These are phyloP conservation scores for Drosophila melanogaster DNA, from an alignment of 1,140 invertebrate species.

Conservation along the genomic window DNA sequence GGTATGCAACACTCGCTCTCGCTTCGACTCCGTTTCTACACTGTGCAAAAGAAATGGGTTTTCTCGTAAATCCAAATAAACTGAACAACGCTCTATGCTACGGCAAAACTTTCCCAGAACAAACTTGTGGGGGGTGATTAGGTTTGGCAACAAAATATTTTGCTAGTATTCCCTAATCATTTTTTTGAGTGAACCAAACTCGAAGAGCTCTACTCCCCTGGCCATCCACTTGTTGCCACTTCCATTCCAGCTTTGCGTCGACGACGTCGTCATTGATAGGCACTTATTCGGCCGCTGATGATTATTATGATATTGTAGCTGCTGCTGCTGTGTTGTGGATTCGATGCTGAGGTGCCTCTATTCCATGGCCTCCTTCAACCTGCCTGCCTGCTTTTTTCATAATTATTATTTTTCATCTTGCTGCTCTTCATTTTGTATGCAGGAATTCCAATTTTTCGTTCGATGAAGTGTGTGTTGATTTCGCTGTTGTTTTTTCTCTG, in stretches of 20 bases:
- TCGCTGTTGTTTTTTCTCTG: constrained; percentile 55
- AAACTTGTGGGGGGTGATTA: too few species aligned
- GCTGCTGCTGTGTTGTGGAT: constrained; percentile 58
- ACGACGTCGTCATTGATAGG: constrained; percentile 76
- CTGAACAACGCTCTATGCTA: not conserved
- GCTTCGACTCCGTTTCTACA: constrained; percentile 20
- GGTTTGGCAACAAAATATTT: too few species aligned
- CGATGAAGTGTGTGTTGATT: constrained; percentile 82
- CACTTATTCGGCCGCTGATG: constrained; percentile 76
- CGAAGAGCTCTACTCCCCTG: constrained; percentile 19
- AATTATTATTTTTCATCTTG: constrained; percentile 68
- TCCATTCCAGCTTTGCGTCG: constrained; percentile 49
- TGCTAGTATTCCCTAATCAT: not conserved
- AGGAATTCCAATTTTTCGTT: constrained; percentile 83
- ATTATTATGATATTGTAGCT: constrained; percentile 82
- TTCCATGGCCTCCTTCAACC: constrained; percentile 10
- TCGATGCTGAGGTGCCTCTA: constrained; percentile 32
- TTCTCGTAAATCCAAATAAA: not conserved
- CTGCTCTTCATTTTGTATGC: constrained; percentile 77
- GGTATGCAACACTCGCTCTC: constrained; percentile 50
- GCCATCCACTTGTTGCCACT: constrained; percentile 39
- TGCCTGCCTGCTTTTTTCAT: constrained; percentile 27
- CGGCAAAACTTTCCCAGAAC: too few species aligned
- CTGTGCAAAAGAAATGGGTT: not conserved
- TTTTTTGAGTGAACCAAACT: constrained; percentile 29